Conservation (phyloP, 2,113 vertebrate genomes). For the Porphyrio hochstetteri region DNA sequence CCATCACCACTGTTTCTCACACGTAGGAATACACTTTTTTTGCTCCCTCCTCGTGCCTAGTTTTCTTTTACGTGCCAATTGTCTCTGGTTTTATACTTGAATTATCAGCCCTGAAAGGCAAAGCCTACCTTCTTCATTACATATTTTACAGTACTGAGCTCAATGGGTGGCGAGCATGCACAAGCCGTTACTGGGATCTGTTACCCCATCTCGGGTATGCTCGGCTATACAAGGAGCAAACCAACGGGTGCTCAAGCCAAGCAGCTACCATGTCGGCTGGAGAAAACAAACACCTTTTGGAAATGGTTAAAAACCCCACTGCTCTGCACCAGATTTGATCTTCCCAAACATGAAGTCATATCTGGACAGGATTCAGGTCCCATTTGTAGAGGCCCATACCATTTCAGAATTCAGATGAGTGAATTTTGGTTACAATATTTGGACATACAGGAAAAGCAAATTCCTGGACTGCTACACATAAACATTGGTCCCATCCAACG, state of each 20-base stretch:
- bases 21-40: not conserved
- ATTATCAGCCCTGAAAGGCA: not conserved
- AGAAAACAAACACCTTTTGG: not conserved
- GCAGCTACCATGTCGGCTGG: not conserved
- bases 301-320: not conserved
- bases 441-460: not conserved
- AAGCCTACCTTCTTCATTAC: not conserved
- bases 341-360: not conserved
- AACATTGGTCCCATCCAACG: not conserved
- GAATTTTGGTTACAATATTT: not conserved
- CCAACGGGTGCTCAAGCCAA: not conserved
- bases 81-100: not conserved
- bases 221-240: not conserved
- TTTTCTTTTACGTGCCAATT: not conserved
- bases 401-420: not conserved
- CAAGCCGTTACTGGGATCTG: not conserved
- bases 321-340: not conserved
- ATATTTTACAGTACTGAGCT: not conserved
- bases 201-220: not conserved
- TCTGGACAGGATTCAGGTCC: not conserved
- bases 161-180: not conserved
- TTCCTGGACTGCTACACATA: constrained; percentile 1
- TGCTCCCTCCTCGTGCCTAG: not conserved
- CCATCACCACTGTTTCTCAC: not conserved
- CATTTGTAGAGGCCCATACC: not conserved